Percentiles rank a stretch among this genome's conserved stretches.
phyloP scores from a whole-genome alignment of 2,113 vertebrate species.

The Corvus moneduloides region DNA sequence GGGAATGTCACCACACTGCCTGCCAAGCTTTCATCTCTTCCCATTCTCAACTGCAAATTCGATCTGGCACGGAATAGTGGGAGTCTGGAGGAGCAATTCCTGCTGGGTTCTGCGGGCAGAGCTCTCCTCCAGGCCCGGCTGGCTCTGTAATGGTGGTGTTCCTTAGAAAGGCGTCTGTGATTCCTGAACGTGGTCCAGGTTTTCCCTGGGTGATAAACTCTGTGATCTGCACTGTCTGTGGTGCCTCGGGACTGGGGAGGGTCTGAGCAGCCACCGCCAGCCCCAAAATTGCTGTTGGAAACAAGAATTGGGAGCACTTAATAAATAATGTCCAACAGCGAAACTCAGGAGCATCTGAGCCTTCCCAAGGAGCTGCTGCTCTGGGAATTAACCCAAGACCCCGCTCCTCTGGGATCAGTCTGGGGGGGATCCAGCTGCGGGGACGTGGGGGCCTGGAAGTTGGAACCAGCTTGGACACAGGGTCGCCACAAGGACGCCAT shows the following conservation, averaged over 20 bases:
- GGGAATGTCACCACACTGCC: not conserved
- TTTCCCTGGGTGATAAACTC: not conserved
- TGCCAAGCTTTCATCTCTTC: not conserved
- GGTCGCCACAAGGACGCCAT: not conserved
- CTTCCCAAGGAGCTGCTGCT: not conserved
- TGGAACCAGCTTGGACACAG: not conserved
- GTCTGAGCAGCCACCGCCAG: not conserved
- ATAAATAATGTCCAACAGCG: not conserved
- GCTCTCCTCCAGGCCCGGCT: not conserved
- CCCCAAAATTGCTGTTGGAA: not conserved
- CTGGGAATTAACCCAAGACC: not conserved
- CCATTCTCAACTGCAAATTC: not conserved
- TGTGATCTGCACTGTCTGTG: not conserved
- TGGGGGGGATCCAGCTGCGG: not conserved
- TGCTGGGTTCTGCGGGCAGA: not conserved
- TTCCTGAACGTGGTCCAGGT: not conserved
- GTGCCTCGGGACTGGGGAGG: not conserved
- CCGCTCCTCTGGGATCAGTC: fast-evolving
- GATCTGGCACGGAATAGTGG: not conserved
- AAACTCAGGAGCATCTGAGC: not conserved
- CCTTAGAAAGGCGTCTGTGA: not conserved
- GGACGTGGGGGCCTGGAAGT: not conserved
- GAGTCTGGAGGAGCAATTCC: not conserved
- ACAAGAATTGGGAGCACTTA: not conserved
- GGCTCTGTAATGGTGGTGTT: not conserved